phyloP scores from a whole-genome alignment of 2,888 invertebrate genomes.

The Hemaris fuciformis region DNA sequence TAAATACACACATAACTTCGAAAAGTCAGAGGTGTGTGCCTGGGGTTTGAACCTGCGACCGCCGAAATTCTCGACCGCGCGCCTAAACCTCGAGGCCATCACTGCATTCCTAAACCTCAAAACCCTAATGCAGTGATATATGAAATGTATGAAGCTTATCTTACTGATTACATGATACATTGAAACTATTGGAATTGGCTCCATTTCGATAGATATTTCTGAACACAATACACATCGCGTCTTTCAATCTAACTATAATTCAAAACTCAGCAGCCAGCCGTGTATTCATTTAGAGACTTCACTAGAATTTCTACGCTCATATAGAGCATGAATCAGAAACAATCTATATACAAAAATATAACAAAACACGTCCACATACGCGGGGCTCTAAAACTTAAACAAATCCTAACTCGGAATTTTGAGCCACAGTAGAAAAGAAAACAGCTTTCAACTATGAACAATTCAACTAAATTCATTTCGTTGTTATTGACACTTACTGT shows the following conservation, averaged over 20 bases:
- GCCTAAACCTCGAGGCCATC: no score
- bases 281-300: conserved; percentile 9
- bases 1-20: no score
- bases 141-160: not conserved
- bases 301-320: conserved; percentile 3
- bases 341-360: not conserved
- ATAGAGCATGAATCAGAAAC: not conserved
- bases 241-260: conserved; percentile 21
- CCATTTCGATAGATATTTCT: not conserved
- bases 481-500: not conserved
- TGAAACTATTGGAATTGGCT: not conserved
- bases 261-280: conserved; percentile 14
- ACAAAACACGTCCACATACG: not conserved
- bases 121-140: no score
- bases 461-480: not conserved
- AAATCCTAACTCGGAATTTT: not conserved
- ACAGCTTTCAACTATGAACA: not conserved
- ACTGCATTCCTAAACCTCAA: no score
- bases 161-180: not conserved
- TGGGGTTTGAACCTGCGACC: no score
- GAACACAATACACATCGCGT: conserved; percentile 16
- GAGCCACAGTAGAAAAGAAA: not conserved
- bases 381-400: not conserved
- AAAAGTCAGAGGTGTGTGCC: no score
- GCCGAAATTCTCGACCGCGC: no score